These are phyloP conservation scores for Symphodus melops DNA, from an alignment of 2,113 vertebrate species.

Conservation along the genomic window DNA sequence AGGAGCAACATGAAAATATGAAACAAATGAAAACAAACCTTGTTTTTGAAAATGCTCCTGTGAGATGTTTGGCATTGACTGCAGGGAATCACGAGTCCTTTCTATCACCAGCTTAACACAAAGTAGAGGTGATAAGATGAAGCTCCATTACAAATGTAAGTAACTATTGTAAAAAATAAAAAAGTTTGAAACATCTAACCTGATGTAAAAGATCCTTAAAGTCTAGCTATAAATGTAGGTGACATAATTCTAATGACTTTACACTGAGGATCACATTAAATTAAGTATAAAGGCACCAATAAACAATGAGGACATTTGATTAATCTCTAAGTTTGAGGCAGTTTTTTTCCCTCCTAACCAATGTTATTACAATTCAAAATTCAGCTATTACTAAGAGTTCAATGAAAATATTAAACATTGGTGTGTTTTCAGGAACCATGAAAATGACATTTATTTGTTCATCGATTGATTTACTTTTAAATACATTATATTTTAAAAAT, in stretches of 20 bases:
- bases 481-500: background rate
- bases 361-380: background rate
- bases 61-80: slow-evolving; percentile 65
- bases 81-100: slow-evolving; percentile 69
- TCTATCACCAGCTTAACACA: slow-evolving; percentile 74
- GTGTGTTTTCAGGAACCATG: background rate
- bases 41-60: slow-evolving; percentile 76
- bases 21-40: slow-evolving; percentile 64
- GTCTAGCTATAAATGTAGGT: background rate
- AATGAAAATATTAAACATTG: background rate
- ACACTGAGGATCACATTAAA: background rate
- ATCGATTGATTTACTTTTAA: background rate
- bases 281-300: background rate
- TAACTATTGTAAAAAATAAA: background rate
- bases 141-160: slow-evolving; percentile 1
- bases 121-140: slow-evolving; percentile 6
- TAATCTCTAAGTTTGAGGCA: too few species aligned
- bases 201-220: background rate
- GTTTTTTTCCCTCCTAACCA: too few species aligned
- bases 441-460: background rate
- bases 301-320: background rate
- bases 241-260: background rate
- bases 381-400: too few species aligned
- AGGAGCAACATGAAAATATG: background rate
- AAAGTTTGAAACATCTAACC: too few species aligned